Evolutionary conservation across 1,140 invertebrate genomes (phyloP), one percentile per base, ranked within the genome.

Genomic region (Drosophila tropicalis): DNA sequence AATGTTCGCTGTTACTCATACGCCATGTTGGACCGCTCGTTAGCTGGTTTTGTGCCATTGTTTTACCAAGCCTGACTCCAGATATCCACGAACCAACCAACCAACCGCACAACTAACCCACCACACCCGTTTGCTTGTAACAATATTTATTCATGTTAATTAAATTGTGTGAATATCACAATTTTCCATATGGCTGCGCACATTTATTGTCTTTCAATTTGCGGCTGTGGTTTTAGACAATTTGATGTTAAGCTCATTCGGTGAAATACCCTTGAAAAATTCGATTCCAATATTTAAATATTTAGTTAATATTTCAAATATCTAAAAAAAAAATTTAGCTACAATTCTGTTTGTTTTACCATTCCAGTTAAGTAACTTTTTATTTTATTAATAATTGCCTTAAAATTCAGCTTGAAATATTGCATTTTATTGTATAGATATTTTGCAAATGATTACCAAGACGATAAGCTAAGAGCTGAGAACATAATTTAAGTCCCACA

Each of bases 81-180:
- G 36, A 56, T 25, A 36, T 39, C 34, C 25, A 9, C 10, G 15
- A 22, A 3, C 70, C 63, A 19, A 51, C 17, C 17, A 12, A 19
- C n/a, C 41, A 44, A 17, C 41, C 13, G 41, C 41, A 17, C 6
- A 13, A n/a, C 36, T 13, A 17, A 39, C 36, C 32, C 39, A 25
- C 5, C 67, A 60, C 10, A 60, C n/a, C 55, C 56, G 15, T 54
- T 58, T 39, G 12, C 74, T 73, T 85, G 79, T 80, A 90, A 91
- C 90, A 91, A 91, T 91, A 91, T 91, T 91, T 91, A 84, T 91
- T 90, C 90, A 86, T 91, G 90, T 91, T 91, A 91, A 91, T 91
- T 91, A 91, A 91, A 91, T 91, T 91, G 90, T 90, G 90, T 91
- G 90, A 91, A 91, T 91, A 91, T 91, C 80, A 91, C 90, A 91